These are phyloP conservation scores for Megathymus violae DNA, from an alignment of 1,140 invertebrate genomes.

Conservation along the genomic window DNA sequence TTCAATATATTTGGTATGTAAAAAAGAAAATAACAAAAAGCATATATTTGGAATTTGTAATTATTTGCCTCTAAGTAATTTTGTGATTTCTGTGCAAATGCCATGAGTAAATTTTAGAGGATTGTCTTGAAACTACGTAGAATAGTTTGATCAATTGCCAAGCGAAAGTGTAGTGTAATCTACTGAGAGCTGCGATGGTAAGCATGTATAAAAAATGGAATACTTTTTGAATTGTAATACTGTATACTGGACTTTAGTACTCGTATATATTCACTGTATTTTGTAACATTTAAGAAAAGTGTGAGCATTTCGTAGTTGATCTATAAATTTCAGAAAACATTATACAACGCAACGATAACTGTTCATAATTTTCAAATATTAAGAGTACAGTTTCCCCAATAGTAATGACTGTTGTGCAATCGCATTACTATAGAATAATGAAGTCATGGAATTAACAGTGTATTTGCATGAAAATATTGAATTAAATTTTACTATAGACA, in stretches of 20 bases:
- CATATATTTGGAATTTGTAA: background rate
- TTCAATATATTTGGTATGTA: too few relatives aligned
- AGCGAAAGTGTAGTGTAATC: slow-evolving; percentile 59
- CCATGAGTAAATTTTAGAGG: slow-evolving; percentile 51
- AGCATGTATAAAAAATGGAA: slow-evolving; percentile 46
- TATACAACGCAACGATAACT: too few relatives aligned
- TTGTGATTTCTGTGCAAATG: slow-evolving; percentile 13
- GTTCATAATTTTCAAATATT: too few relatives aligned
- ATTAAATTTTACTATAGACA: background rate
- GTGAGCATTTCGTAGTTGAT: too few relatives aligned
- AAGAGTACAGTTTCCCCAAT: too few relatives aligned
- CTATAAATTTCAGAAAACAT: slow-evolving; percentile 3
- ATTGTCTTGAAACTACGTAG: slow-evolving; percentile 59
- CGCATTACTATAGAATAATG: background rate
- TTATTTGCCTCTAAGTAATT: slow-evolving; percentile 16
- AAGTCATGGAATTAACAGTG: background rate
- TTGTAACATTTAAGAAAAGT: too few relatives aligned
- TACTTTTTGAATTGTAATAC: slow-evolving; percentile 1
- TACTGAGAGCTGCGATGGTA: slow-evolving; percentile 53
- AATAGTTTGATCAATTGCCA: slow-evolving; percentile 69
- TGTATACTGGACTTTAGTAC: too few relatives aligned
- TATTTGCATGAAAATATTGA: background rate
- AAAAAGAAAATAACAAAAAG: too few relatives aligned
- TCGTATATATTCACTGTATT: too few relatives aligned
- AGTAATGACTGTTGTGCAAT: background rate